A percentile compares a stretch with the other conserved stretches of the same genome.
phyloP scores from a whole-genome alignment of 2,113 vertebrate genomes.

The Archocentrus centrarchus region DNA sequence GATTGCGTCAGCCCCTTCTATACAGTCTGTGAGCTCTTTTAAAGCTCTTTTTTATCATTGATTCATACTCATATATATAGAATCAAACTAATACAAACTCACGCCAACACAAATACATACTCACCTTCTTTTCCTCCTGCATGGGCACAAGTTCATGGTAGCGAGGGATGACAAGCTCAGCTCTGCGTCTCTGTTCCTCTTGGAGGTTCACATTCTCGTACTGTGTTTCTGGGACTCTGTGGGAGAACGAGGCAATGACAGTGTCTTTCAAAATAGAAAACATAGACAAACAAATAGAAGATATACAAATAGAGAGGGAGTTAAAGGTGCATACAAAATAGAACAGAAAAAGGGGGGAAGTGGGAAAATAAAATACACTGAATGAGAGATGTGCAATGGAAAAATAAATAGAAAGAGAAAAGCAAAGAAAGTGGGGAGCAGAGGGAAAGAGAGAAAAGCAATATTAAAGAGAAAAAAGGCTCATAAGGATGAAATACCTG shows the following conservation, averaged over 20 bases:
- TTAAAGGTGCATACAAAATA: neutral
- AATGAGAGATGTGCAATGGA: conserved; percentile 26
- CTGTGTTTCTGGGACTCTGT: conserved; percentile 71
- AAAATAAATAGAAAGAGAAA: conserved; percentile 18
- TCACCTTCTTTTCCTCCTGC: conserved; percentile 83
- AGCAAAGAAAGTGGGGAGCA: conserved; percentile 5
- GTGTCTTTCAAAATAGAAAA: conserved; percentile 13
- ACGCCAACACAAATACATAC: conserved; percentile 9
- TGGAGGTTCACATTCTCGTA: conserved; percentile 85
- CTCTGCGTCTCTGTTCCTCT: conserved; percentile 73
- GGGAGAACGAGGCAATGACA: conserved; percentile 16
- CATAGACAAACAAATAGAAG: neutral
- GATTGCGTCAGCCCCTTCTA: neutral
- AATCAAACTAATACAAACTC: neutral
- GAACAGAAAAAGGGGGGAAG: neutral
- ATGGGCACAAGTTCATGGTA: conserved; percentile 79
- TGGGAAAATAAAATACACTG: neutral
- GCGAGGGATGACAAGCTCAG: conserved; percentile 73
- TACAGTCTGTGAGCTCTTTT: neutral
- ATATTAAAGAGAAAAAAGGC: neutral
- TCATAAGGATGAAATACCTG: neutral
- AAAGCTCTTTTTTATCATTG: conserved; percentile 7
- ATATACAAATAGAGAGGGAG: neutral
- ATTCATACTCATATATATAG: neutral
- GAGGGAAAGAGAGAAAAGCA: neutral